Evolutionary conservation across 2,113 vertebrate genomes (phyloP).

Genomic region (Meles meles): DNA sequence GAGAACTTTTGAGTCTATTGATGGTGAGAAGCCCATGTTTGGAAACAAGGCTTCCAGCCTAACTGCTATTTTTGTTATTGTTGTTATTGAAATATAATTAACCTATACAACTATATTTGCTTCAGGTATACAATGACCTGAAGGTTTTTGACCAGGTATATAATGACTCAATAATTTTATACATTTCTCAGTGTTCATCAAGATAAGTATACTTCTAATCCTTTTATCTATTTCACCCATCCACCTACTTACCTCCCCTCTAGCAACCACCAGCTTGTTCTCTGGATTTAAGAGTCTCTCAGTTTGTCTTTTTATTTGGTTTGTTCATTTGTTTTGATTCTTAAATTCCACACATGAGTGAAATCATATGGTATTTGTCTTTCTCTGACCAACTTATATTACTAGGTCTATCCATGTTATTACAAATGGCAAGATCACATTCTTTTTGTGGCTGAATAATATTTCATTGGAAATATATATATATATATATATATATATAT

Average conservation of each 20-base stretch:
- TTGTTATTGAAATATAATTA: background rate
- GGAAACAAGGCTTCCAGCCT: background rate
- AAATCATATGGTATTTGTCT: too few relatives aligned
- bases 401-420: too few relatives aligned
- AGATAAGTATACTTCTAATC: background rate
- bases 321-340: too few relatives aligned
- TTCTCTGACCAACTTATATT: too few relatives aligned
- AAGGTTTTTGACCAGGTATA: too few relatives aligned
- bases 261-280: background rate
- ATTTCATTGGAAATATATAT: too few relatives aligned
- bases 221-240: background rate
- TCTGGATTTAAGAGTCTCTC: too few relatives aligned
- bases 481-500: too few relatives aligned
- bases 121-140: background rate
- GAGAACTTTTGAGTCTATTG: background rate
- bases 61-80: background rate
- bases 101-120: background rate
- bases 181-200: background rate
- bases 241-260: background rate
- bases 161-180: background rate
- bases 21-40: background rate
- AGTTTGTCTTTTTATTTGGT: too few relatives aligned
- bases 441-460: too few relatives aligned
- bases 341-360: too few relatives aligned
- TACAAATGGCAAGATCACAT: too few relatives aligned